phyloP scores from a whole-genome alignment of 1,140 invertebrate genomes.

The Panagrolaimus sp. region DNA sequence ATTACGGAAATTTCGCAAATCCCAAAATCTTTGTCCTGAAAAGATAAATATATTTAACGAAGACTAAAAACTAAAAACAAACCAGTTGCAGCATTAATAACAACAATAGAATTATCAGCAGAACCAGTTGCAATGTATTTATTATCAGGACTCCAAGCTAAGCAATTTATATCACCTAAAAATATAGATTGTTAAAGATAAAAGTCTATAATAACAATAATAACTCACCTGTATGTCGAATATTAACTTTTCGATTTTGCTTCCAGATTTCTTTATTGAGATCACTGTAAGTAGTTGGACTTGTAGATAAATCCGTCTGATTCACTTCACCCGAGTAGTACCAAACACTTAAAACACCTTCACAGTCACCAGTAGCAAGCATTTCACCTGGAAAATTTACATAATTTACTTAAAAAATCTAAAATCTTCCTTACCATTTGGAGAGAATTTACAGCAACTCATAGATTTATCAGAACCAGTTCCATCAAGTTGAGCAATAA shows the following conservation, averaged over 20 bases:
- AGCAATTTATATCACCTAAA: slow-evolving; percentile 32
- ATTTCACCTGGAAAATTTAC: slow-evolving; percentile 37
- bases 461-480: slow-evolving; percentile 33
- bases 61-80: neutral
- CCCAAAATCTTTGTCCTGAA: slow-evolving; percentile 35
- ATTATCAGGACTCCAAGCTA: slow-evolving; percentile 31
- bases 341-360: slow-evolving; percentile 38
- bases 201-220: too few relatives aligned
- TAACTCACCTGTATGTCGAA: slow-evolving; percentile 44
- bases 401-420: neutral
- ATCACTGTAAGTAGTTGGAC: slow-evolving; percentile 21
- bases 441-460: slow-evolving; percentile 40
- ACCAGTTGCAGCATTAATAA: slow-evolving; percentile 6
- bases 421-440: slow-evolving; percentile 37
- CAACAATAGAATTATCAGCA: slow-evolving; percentile 23
- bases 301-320: slow-evolving; percentile 18
- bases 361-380: slow-evolving; percentile 40
- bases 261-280: slow-evolving; percentile 47
- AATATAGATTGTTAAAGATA: too few relatives aligned
- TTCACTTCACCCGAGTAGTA: slow-evolving; percentile 4
- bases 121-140: slow-evolving; percentile 29
- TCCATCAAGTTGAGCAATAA: slow-evolving; percentile 38
- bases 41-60: neutral
- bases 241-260: slow-evolving; percentile 33
- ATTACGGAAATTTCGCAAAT: slow-evolving; percentile 36